Percentiles rank a stretch among this genome's conserved stretches.
phyloP scores from a whole-genome alignment of 1,140 invertebrate species.

The Sycobia sp. region DNA sequence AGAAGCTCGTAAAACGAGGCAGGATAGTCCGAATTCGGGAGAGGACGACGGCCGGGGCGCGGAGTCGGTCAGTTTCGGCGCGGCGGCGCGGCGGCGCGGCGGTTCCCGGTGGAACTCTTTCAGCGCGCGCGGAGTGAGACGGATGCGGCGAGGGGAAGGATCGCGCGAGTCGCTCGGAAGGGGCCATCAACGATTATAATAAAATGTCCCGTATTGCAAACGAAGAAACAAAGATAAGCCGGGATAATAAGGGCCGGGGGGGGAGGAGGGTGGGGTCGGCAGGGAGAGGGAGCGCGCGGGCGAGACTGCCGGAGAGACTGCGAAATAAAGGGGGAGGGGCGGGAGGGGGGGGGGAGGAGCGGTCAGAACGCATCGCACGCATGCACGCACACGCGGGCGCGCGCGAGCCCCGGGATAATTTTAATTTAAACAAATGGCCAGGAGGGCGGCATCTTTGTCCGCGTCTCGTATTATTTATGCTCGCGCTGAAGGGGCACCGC shows the following conservation, averaged over 20 bases:
- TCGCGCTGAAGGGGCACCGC: slow-evolving; percentile 52
- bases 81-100: slow-evolving; percentile 29
- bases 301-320: no score
- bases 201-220: slow-evolving; percentile 48
- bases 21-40: slow-evolving; percentile 39
- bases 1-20: slow-evolving; percentile 45
- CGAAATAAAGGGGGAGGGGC: no score
- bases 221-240: slow-evolving; percentile 34
- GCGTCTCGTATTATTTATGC: slow-evolving; percentile 62
- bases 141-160: slow-evolving; percentile 18
- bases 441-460: slow-evolving; percentile 62
- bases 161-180: slow-evolving; percentile 31
- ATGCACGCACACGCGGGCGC: no score
- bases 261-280: slow-evolving; percentile 29
- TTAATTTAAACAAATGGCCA: slow-evolving; percentile 64
- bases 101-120: no score
- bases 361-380: no score
- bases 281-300: no score
- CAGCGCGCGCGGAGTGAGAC: slow-evolving; percentile 29
- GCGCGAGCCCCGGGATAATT: slow-evolving; percentile 52
- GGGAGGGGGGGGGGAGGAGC: no score
- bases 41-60: slow-evolving; percentile 34
- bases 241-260: slow-evolving; percentile 21
- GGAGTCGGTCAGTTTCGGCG: slow-evolving; percentile 42
- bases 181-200: slow-evolving; percentile 60